Evolutionary conservation across 2,797 vertebrate species (phyloP).

Genomic region (Tokudaia muenninki): DNA sequence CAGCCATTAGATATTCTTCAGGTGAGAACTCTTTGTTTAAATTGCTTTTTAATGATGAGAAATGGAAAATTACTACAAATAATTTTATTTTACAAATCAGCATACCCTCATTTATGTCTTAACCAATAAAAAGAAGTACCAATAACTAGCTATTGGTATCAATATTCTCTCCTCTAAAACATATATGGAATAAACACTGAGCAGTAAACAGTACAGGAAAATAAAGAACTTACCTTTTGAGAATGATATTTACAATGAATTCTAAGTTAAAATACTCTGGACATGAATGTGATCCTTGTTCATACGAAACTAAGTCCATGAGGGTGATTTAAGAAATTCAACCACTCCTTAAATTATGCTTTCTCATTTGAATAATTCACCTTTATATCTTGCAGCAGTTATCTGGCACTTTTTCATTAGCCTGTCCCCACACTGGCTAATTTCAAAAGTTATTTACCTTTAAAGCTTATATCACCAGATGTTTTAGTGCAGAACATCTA

Average conservation of each 20-base stretch:
- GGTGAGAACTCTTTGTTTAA: no score
- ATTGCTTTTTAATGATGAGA: not conserved
- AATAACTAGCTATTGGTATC: not conserved
- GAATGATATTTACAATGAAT: slow-evolving; percentile 35
- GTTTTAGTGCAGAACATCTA: not conserved
- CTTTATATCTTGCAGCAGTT: not conserved
- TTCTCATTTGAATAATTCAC: slow-evolving; percentile 65
- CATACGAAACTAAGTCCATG: slow-evolving; percentile 52
- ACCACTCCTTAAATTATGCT: slow-evolving; percentile 25
- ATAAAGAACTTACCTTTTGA: not conserved
- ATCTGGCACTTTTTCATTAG: not conserved
- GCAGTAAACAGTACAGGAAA: not conserved
- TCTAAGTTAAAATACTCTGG: slow-evolving; percentile 50
- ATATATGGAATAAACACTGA: not conserved
- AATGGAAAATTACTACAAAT: not conserved
- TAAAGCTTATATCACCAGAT: not conserved
- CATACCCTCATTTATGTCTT: not conserved
- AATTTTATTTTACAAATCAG: slow-evolving; percentile 21
- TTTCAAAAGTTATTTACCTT: not conserved
- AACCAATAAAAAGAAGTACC: not conserved
- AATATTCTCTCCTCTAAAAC: not conserved
- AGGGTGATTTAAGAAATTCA: slow-evolving; percentile 56
- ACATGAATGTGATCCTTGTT: not conserved
- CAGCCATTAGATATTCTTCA: no score
- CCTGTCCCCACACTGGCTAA: not conserved